A percentile compares a stretch with the other conserved stretches of the same genome.
phyloP scores from a whole-genome alignment of 2,888 invertebrate genomes.

The Amiota minor region DNA sequence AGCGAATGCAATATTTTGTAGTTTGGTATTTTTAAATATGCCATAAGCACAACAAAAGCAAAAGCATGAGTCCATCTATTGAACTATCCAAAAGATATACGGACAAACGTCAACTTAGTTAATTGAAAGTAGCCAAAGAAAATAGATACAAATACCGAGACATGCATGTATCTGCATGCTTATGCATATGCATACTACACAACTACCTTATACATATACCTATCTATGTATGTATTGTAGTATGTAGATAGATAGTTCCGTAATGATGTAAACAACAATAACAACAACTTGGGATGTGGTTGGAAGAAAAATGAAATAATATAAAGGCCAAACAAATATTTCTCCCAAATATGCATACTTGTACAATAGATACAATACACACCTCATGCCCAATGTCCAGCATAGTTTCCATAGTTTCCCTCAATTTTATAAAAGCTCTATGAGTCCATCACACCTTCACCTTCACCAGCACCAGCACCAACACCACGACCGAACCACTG shows the following conservation, averaged over 20 bases:
- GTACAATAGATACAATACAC: background rate
- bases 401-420: too few relatives aligned
- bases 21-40: conserved; percentile 43
- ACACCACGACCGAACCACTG: too few relatives aligned
- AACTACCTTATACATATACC: too few relatives aligned
- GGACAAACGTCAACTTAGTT: conserved; percentile 9
- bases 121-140: too few relatives aligned
- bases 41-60: background rate
- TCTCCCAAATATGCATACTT: conserved; percentile 9
- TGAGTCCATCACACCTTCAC: background rate
- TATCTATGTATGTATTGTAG: too few relatives aligned
- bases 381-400: background rate
- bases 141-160: too few relatives aligned
- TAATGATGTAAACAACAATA: conserved; percentile 60
- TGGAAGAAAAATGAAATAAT: background rate
- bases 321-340: conserved; percentile 26
- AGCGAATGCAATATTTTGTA: conserved; percentile 47
- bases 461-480: background rate
- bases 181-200: too few relatives aligned
- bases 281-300: background rate
- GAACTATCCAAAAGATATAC: background rate
- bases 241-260: conserved; percentile 49
- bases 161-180: too few relatives aligned
- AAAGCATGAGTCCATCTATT: background rate
- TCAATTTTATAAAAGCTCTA: too few relatives aligned